These are phyloP conservation scores for Daubentonia madagascariensis DNA, from an alignment of 2,113 vertebrate genomes.

Conservation along the genomic window DNA sequence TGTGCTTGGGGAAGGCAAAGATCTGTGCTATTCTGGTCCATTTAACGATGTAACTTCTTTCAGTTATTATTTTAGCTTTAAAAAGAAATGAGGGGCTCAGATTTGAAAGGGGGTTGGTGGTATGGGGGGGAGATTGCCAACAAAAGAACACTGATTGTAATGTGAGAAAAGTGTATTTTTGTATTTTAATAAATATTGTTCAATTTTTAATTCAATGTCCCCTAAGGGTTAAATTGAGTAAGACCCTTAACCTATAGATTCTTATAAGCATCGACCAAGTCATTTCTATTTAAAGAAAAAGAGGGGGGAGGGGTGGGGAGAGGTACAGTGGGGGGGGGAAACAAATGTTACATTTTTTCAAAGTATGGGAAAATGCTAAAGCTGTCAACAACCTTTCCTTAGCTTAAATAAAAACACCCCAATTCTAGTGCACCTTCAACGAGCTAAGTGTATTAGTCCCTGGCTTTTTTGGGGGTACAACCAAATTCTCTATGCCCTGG, in stretches of 20 bases:
- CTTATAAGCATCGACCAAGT: constrained; percentile 45
- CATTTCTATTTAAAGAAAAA: constrained; percentile 54
- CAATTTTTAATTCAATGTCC: constrained; percentile 78
- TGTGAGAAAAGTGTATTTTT: constrained; percentile 83
- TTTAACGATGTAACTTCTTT: constrained; percentile 65
- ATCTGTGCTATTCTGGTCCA: constrained; percentile 63
- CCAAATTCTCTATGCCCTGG: constrained; percentile 42
- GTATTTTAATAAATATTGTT: constrained; percentile 85
- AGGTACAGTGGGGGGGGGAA: background rate
- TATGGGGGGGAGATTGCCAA: constrained; percentile 59
- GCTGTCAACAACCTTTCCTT: constrained; percentile 61
- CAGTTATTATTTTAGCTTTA: constrained; percentile 76
- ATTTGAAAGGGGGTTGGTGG: constrained; percentile 64
- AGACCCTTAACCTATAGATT: constrained; percentile 62
- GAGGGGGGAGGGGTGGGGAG: background rate
- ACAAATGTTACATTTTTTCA: background rate
- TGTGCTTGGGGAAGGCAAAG: background rate
- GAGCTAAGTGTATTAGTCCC: constrained; percentile 60
- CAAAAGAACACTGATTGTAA: constrained; percentile 78
- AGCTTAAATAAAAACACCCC: constrained; percentile 66
- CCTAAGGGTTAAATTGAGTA: constrained; percentile 73
- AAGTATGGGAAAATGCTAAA: constrained; percentile 42
- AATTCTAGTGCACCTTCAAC: constrained; percentile 5
- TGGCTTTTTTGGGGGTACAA: constrained; percentile 54
- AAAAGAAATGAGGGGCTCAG: constrained; percentile 66